Evolutionary conservation across 2,797 vertebrate genomes (phyloP), one percentile per base, ranked within the genome.

Genomic region (Semotilus atromaculatus): DNA sequence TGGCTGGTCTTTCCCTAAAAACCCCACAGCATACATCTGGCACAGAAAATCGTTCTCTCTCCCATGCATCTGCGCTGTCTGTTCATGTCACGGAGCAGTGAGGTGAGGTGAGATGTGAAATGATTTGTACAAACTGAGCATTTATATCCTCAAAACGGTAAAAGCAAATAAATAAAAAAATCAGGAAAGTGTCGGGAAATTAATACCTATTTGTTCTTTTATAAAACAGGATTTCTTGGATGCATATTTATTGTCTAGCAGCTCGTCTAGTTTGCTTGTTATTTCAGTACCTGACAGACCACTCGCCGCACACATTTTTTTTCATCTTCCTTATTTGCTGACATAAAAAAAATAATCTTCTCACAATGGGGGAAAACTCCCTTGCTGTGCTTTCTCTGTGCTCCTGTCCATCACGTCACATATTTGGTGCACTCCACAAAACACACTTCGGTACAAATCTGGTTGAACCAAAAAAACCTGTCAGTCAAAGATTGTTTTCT

Each of bases 361-460:
- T 38, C 43, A 45, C 34, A 38, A 82, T 83, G 34, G n/a, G 60
- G 18, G 23, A 43, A 45, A 48, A 31, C 53, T 81, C 60, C 75
- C 75, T 82, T 51, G 45, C 43, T 18, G 21, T 23, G 51, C 14
- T 72, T 62, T 80, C 36, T 66, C 45, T 76, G 82, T 72, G 68
- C 68, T 66, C 34, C 36, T 70, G 75, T 48, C 82, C 51, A 80
- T 73, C 82, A 66, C 51, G 40, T 64, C 81, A 43, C 34, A 79
- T 82, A 62, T 74, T 62, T 29, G 16, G 31, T 53, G 60, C 71
- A 70, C 72, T 70, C 43, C 80, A 85, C 82, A 67, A 62, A 55
- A 78, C 48, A 86, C 43, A 77, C 36, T 87, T 78, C 75, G 23
- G 34, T 62, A 86, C 70, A 85, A 83, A 89, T 88, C 53, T 85